Evolutionary conservation across 2,797 vertebrate species (phyloP).

Genomic region (Pampus argenteus): DNA sequence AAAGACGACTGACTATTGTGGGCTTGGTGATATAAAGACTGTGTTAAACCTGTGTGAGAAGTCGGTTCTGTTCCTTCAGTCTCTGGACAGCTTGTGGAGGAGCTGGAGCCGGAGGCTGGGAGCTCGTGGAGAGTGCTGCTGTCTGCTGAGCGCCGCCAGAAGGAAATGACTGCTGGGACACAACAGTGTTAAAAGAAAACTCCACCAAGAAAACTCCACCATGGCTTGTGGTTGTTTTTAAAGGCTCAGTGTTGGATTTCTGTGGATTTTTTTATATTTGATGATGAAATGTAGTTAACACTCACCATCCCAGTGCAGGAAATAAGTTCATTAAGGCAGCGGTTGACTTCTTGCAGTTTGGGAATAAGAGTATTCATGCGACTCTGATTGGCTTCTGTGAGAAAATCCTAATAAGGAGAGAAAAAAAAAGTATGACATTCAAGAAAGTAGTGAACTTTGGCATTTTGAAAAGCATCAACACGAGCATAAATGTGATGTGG

Average conservation of each 20-base stretch:
- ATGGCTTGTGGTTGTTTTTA: too few relatives aligned
- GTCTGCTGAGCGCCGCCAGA: constrained; percentile 61
- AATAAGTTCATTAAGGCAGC: constrained; percentile 91
- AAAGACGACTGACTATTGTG: neutral
- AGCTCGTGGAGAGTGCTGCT: constrained; percentile 42
- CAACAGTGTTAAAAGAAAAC: neutral
- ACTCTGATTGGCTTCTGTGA: constrained; percentile 82
- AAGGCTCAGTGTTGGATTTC: too few relatives aligned
- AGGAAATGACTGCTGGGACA: constrained; percentile 76
- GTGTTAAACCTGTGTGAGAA: constrained; percentile 91
- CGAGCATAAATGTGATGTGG: too few relatives aligned
- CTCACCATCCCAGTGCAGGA: constrained; percentile 87
- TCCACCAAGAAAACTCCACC: too few relatives aligned
- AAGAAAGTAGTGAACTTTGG: neutral
- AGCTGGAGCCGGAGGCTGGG: constrained; percentile 71
- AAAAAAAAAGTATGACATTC: neutral
- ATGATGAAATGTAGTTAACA: too few relatives aligned
- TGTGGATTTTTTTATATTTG: too few relatives aligned
- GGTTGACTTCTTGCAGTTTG: constrained; percentile 93
- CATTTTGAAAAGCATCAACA: neutral
- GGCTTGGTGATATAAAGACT: neutral
- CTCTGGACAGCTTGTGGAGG: constrained; percentile 91
- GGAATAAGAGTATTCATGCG: constrained; percentile 87
- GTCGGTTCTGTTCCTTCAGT: constrained; percentile 96
- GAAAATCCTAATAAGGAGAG: constrained; percentile 82